Conservation (phyloP, 1,140 invertebrate species). For the Bombus pascuorum region DNA sequence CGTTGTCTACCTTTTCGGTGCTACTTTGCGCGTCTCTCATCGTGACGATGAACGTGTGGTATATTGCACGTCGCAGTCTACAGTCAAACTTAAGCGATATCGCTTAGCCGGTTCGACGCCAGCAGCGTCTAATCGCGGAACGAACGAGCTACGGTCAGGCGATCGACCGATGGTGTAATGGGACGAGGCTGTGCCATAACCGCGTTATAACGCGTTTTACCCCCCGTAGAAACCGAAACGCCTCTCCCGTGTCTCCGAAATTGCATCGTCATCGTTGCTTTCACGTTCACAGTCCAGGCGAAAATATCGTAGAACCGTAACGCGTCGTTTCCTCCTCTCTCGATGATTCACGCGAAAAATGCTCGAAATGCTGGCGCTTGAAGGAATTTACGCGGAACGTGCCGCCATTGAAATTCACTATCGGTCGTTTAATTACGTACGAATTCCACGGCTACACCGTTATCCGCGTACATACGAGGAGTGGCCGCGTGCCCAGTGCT, state of each 20-base stretch:
- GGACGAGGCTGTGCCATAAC: conserved; percentile 31
- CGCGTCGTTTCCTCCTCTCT: conserved; percentile 19
- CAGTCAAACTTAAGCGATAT: not conserved
- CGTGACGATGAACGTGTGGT: not conserved
- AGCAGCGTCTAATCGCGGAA: conserved; percentile 46
- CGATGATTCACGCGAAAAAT: conserved; percentile 10
- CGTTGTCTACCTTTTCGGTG: too few relatives aligned
- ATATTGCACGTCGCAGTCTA: not conserved
- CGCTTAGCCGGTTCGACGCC: not conserved
- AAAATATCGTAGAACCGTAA: not conserved
- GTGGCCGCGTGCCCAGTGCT: not conserved
- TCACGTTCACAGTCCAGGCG: not conserved
- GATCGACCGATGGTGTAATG: conserved; percentile 41
- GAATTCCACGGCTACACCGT: not conserved
- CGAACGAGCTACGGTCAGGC: conserved; percentile 15
- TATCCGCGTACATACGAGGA: not conserved
- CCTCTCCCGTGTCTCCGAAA: conserved; percentile 75
- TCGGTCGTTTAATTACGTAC: conserved; percentile 11
- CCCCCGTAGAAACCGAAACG: conserved; percentile 75
- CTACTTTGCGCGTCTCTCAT: too few relatives aligned
- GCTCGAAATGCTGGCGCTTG: not conserved
- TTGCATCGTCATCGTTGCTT: conserved; percentile 71
- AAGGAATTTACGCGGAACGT: not conserved
- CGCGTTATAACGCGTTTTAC: conserved; percentile 60
- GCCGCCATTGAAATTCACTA: not conserved